These are phyloP conservation scores for Myotis lucifugus DNA, from an alignment of 2,113 vertebrate genomes.

Conservation along the genomic window DNA sequence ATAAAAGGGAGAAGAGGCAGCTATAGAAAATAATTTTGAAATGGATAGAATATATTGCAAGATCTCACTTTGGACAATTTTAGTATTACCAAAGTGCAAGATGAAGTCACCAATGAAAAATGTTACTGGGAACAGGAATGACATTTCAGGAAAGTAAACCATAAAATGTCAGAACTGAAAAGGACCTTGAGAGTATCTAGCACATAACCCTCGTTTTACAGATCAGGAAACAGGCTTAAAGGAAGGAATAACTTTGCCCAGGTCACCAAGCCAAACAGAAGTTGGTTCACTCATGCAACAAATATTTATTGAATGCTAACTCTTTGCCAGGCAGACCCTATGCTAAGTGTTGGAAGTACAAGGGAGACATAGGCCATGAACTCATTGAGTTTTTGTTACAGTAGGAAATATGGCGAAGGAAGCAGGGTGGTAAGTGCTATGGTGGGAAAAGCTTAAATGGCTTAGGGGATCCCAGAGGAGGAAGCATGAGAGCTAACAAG, in stretches of 20 bases:
- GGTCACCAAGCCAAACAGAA: background rate
- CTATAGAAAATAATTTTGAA: slow-evolving; percentile 46
- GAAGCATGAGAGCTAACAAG: background rate
- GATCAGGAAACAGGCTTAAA: background rate
- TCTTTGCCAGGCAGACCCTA: background rate
- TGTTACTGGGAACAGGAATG: background rate
- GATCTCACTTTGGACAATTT: slow-evolving; percentile 18
- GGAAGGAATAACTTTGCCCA: slow-evolving; percentile 11
- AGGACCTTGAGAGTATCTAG: background rate
- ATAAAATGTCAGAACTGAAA: slow-evolving; percentile 26
- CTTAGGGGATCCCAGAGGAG: background rate
- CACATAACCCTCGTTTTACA: background rate
- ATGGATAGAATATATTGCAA: background rate
- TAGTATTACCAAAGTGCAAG: background rate
- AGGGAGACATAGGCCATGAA: background rate
- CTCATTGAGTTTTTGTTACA: background rate
- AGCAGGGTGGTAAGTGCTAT: background rate
- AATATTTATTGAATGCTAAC: slow-evolving; percentile 2
- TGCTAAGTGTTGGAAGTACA: background rate
- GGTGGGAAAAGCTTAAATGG: background rate
- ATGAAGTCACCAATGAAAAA: background rate
- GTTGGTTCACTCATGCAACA: background rate
- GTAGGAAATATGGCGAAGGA: background rate
- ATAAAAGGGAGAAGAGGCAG: background rate
- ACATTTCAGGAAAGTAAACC: slow-evolving; percentile 34